Evolutionary conservation across 2,113 vertebrate species (phyloP), one percentile per base, ranked within the genome.

Genomic region (Atractosteus spatula): DNA sequence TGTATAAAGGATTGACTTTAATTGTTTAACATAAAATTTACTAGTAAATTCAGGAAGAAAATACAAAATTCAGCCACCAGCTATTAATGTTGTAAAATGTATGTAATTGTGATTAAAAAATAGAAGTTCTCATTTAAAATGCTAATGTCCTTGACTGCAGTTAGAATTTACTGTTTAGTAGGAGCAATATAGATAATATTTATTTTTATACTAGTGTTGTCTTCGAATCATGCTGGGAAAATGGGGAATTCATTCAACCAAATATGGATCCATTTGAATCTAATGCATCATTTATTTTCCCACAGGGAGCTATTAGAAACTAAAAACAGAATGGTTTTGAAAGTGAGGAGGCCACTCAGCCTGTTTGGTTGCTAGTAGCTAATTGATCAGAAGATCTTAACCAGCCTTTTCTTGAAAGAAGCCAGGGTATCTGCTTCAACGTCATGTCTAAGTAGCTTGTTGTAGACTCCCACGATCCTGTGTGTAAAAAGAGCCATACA

Each of bases 211-310:
- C n/a, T 43, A 8, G 17, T 57, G 57, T 5, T 17, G 8, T 41
- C n/a, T 14, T 62, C 59, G 56, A 14, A 45, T 44, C 47, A 66
- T 66, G 11, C 57, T 59, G 12, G 17, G 12, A 41, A 13, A 13
- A 8, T 72, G 54, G 41, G 13, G 8, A 7, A 59, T 42, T 10
- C 5, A 16, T 8, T 57, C 55, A 14, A 41, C 12, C 8, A 54
- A 64, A 5, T 54, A 12, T 14, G 59, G 61, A 12, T 6, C 4
- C 7, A 51, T 8, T 13, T 62, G 44, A 68, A 3, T 10, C 7
- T 45, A 41, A 62, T 42, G 45, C 65, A 68, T 74, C 16, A 62
- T 68, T 68, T 62, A 68, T 68, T 41, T 43, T 59, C 65, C 42
- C n/a, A 62, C 4, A 62, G 56, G 13, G 57, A 68, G 43, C 47